Percentiles rank a stretch among this genome's conserved stretches.
phyloP scores from a whole-genome alignment of 2,888 invertebrate species.

The Biston betularia region DNA sequence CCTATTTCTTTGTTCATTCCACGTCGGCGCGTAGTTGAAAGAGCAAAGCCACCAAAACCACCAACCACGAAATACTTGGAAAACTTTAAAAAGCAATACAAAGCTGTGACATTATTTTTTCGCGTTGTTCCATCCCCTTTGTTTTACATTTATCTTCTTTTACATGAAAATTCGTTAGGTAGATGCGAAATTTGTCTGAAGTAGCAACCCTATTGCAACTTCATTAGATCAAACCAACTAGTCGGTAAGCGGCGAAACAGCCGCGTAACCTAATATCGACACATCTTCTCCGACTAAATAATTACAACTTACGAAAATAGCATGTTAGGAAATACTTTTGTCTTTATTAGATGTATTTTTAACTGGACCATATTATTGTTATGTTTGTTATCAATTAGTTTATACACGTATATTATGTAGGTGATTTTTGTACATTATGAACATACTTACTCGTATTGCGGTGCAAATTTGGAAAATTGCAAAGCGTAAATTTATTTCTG shows the following conservation, averaged over 20 bases:
- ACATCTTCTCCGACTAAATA: constrained; percentile 45
- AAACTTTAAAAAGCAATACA: no score
- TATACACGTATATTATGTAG: no score
- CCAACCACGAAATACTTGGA: no score
- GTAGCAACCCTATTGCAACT: constrained; percentile 46
- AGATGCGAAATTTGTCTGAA: background rate
- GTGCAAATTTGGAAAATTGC: no score
- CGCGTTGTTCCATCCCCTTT: background rate
- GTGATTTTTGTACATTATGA: no score
- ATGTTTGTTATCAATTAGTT: background rate
- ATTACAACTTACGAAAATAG: constrained; percentile 23
- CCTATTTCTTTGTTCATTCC: no score
- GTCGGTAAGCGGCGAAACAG: constrained; percentile 71
- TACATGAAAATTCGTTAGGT: background rate
- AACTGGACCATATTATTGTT: background rate
- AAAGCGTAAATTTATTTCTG: no score
- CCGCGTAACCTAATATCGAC: constrained; percentile 62
- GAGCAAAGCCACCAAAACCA: no score
- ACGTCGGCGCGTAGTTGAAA: no score
- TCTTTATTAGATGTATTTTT: background rate
- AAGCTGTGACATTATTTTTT: no score
- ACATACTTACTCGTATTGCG: no score
- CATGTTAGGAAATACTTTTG: background rate
- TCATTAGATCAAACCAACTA: constrained; percentile 77
- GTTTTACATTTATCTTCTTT: background rate